Conservation (phyloP, 2,888 invertebrate species). For the Creontiades dilutus region DNA sequence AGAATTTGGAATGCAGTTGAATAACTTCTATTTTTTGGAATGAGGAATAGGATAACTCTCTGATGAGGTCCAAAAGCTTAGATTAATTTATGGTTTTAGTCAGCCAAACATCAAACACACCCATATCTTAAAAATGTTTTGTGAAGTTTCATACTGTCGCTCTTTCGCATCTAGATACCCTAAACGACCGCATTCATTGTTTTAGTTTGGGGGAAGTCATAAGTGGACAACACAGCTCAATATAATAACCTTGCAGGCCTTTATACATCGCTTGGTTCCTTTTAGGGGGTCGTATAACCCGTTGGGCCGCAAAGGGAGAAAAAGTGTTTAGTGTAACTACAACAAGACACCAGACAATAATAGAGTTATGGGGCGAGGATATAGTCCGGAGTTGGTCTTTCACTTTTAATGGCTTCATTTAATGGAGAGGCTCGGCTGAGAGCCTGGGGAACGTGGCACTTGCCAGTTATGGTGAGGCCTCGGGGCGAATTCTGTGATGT, state of each 20-base stretch:
- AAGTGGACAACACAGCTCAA: background rate
- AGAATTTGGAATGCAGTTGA: too few species aligned
- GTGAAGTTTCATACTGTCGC: too few species aligned
- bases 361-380: conserved; percentile 17
- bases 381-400: conserved; percentile 36
- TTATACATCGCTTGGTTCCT: conserved; percentile 32
- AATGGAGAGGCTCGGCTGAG: background rate
- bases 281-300: conserved; percentile 35
- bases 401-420: conserved; percentile 36
- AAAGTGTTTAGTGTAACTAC: conserved; percentile 42
- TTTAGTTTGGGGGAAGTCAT: background rate
- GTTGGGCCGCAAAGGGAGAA: background rate
- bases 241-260: background rate
- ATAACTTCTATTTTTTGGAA: too few species aligned
- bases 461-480: conserved; percentile 1
- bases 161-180: too few species aligned
- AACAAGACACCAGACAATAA: conserved; percentile 42
- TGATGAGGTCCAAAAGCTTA: too few species aligned
- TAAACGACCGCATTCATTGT: background rate
- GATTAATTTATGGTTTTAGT: too few species aligned
- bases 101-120: too few species aligned
- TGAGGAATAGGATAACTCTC: too few species aligned
- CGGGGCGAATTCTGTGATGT: background rate
- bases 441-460: conserved; percentile 1
- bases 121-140: too few species aligned